These are phyloP conservation scores for Campoplex capitator DNA, from an alignment of 2,888 invertebrate genomes.

Conservation along the genomic window DNA sequence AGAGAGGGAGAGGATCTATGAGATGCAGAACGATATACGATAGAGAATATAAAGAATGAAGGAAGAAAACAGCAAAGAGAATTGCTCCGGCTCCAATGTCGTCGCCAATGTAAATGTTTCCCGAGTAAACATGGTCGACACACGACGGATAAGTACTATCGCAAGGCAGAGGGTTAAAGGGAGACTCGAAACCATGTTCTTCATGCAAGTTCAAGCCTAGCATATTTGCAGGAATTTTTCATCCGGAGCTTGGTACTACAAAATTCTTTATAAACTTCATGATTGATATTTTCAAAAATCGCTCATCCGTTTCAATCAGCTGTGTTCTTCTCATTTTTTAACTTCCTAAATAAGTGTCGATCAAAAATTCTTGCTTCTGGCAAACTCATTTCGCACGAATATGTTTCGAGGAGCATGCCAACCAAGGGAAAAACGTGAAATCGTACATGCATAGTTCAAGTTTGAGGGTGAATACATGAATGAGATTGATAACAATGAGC, in stretches of 20 bases:
- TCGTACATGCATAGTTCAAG: background rate
- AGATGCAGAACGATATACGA: too few species aligned
- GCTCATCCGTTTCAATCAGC: background rate
- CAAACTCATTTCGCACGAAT: background rate
- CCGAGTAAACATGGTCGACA: conserved; percentile 66
- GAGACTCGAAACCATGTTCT: conserved; percentile 50
- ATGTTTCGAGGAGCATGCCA: background rate
- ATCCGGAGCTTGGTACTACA: conserved; percentile 2
- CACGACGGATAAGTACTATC: conserved; percentile 53
- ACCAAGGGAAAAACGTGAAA: background rate
- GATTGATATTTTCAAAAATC: background rate
- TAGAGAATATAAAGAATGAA: background rate
- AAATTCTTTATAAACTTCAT: background rate
- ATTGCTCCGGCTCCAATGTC: conserved; percentile 60
- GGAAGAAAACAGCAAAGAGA: conserved; percentile 53
- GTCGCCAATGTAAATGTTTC: conserved; percentile 67
- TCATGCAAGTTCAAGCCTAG: background rate
- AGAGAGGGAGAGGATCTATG: conserved; percentile 1
- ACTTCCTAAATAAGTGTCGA: background rate
- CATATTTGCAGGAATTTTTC: background rate
- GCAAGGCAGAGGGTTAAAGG: conserved; percentile 54
- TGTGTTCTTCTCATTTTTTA: background rate
- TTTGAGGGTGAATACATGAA: conserved; percentile 33
- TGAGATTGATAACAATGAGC: conserved; percentile 42
- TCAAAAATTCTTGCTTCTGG: background rate